Evolutionary conservation across 2,888 invertebrate genomes (phyloP).

Genomic region (Platycnemis pennipes): DNA sequence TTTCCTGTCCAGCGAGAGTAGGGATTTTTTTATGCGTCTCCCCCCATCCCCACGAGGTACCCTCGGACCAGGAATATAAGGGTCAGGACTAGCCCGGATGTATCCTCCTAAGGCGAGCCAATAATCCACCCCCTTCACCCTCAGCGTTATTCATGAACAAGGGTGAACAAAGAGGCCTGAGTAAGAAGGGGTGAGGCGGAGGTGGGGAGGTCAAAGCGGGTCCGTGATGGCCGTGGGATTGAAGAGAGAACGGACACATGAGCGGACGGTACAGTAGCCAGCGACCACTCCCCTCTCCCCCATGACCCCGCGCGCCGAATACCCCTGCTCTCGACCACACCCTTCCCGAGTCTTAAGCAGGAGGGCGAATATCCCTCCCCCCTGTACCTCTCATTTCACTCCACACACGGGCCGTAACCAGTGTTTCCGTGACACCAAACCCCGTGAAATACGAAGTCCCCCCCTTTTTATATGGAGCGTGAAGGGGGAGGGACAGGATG

Average conservation of each 20-base stretch:
- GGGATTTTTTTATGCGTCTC: neutral
- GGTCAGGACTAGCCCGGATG: neutral
- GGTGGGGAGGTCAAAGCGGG: no score
- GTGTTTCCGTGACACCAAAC: conserved; percentile 21
- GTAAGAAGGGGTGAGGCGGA: neutral
- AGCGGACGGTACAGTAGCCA: neutral
- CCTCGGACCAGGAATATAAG: neutral
- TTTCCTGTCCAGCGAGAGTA: neutral
- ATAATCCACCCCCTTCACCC: neutral
- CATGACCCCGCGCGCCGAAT: neutral
- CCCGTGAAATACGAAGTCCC: conserved; percentile 6
- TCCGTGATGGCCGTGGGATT: conserved; percentile 7
- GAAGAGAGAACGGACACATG: neutral
- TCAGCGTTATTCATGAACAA: neutral
- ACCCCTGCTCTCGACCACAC: neutral
- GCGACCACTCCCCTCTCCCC: neutral
- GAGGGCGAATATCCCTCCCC: neutral
- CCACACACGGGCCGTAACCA: neutral
- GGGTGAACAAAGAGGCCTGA: neutral
- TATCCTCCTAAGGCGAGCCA: neutral
- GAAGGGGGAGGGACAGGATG: neutral
- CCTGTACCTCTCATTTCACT: neutral
- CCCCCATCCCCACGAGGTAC: neutral
- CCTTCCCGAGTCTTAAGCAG: neutral
- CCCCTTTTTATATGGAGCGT: neutral